A percentile compares a stretch with the other conserved stretches of the same genome.
Evolutionary conservation across 2,888 invertebrate genomes (phyloP).

Genomic region (Lasioglossum morio): DNA sequence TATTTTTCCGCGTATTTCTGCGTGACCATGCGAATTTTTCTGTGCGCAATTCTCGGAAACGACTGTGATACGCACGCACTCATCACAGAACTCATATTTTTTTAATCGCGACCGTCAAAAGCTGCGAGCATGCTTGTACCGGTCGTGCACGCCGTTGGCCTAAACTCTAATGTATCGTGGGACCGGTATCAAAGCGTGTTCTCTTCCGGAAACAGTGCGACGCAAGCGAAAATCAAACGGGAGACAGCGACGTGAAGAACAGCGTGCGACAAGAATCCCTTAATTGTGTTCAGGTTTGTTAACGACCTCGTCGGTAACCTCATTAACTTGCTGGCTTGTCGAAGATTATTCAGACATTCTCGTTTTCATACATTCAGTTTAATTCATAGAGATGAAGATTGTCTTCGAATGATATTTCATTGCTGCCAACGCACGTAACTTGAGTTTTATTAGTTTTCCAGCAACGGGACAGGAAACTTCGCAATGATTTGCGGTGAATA

Average conservation of each 20-base stretch:
- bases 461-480: not conserved
- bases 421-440: not conserved
- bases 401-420: not conserved
- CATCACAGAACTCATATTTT: constrained; percentile 6
- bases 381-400: not conserved
- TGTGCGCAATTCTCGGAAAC: no score
- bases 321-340: no score
- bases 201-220: not conserved
- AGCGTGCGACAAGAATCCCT: not conserved
- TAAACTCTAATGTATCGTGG: not conserved
- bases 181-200: not conserved
- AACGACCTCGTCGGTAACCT: not conserved
- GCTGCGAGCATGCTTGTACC: not conserved
- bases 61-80: not conserved
- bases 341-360: no score
- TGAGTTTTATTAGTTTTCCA: not conserved
- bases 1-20: not conserved
- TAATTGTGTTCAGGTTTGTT: not conserved
- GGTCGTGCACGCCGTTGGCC: not conserved
- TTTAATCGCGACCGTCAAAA: not conserved
- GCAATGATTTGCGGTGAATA: not conserved
- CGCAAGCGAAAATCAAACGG: constrained; percentile 1
- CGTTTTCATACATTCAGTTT: not conserved
- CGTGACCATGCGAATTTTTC: not conserved
- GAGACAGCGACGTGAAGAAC: not conserved